phyloP scores from a whole-genome alignment of 2,113 vertebrate genomes.

The Elgaria multicarinata region DNA sequence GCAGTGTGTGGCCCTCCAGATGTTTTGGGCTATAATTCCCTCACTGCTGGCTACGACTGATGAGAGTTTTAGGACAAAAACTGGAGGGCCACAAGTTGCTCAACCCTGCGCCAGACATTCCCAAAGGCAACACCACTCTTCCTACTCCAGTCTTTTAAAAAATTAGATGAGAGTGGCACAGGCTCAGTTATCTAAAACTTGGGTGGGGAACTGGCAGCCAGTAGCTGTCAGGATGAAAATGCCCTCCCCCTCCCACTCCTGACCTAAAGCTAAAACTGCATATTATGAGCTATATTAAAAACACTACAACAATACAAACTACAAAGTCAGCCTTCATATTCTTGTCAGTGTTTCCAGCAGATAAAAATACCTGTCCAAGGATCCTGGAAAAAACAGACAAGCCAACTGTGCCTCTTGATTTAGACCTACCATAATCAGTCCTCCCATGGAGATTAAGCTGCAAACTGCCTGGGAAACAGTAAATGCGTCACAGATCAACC shows the following conservation, averaged over 20 bases:
- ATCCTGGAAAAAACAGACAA: not conserved
- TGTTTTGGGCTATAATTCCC: too few species aligned
- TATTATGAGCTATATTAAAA: not conserved
- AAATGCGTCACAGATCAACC: not conserved
- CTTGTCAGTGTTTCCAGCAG: not conserved
- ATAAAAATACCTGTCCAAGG: not conserved
- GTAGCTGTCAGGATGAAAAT: too few species aligned
- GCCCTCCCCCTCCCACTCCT: too few species aligned
- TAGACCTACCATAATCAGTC: not conserved
- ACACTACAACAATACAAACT: not conserved
- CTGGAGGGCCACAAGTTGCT: too few species aligned
- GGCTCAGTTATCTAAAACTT: not conserved
- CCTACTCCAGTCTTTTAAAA: too few species aligned
- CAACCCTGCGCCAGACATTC: too few species aligned
- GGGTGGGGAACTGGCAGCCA: not conserved
- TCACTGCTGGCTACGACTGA: too few species aligned
- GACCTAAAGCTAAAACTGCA: not conserved
- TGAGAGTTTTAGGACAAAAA: too few species aligned
- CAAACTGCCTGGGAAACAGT: not conserved
- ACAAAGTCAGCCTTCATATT: not conserved
- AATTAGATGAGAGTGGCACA: not conserved
- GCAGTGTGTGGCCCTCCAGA: too few species aligned
- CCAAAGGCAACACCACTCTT: not conserved
- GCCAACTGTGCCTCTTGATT: not conserved
- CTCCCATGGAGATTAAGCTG: not conserved